A percentile compares a stretch with the other conserved stretches of the same genome.
These are phyloP conservation scores for Etheostoma perlongum DNA, from an alignment of 2,797 vertebrate species.

Conservation along the genomic window DNA sequence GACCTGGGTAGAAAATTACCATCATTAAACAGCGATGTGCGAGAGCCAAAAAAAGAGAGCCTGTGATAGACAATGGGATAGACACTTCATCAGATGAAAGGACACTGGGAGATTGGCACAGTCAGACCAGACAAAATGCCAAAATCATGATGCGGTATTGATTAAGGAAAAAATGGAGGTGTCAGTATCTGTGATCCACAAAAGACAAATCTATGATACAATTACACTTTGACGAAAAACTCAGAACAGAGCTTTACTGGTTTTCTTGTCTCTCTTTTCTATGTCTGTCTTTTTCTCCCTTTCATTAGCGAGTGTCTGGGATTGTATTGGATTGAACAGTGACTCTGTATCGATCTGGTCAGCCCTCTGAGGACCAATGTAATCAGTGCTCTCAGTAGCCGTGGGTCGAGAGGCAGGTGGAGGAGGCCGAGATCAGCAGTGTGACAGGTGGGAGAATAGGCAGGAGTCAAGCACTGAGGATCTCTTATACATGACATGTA, in stretches of 20 bases:
- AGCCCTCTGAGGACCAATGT: slow-evolving; percentile 88
- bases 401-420: slow-evolving; percentile 60
- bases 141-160: slow-evolving; percentile 51
- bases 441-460: slow-evolving; percentile 57
- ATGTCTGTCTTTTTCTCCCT: slow-evolving; percentile 54
- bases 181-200: slow-evolving; percentile 23
- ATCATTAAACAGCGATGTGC: slow-evolving; percentile 89
- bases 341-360: slow-evolving; percentile 91
- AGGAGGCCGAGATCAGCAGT: slow-evolving; percentile 51
- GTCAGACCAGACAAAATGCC: slow-evolving; percentile 37
- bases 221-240: slow-evolving; percentile 33
- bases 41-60: slow-evolving; percentile 64
- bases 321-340: slow-evolving; percentile 91
- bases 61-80: slow-evolving; percentile 68
- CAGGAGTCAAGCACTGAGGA: slow-evolving; percentile 22
- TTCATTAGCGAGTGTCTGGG: slow-evolving; percentile 92
- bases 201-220: slow-evolving; percentile 66
- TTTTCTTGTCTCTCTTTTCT: slow-evolving; percentile 42
- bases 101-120: slow-evolving; percentile 29
- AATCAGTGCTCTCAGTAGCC: slow-evolving; percentile 83
- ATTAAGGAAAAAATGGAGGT: slow-evolving; percentile 53
- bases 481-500: slow-evolving; percentile 4
- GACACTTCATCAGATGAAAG: slow-evolving; percentile 41
- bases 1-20: slow-evolving; percentile 99
- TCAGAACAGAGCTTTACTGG: slow-evolving; percentile 21